Evolutionary conservation across 2,797 vertebrate species (phyloP).

Genomic region (Sebastes glaucus): DNA sequence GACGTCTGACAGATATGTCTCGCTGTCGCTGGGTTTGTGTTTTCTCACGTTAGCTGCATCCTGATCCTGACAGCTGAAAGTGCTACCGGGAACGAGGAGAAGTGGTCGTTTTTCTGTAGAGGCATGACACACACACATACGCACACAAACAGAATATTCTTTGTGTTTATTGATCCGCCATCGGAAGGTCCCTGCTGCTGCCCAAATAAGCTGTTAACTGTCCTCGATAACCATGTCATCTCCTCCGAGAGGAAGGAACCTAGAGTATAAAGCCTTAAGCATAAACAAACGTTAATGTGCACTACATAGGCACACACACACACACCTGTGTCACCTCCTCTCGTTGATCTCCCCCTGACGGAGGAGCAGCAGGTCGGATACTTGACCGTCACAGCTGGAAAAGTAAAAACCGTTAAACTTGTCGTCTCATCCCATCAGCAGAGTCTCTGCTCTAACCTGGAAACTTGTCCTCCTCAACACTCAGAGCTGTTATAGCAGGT

Average conservation of each 20-base stretch:
- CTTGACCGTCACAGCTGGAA: not conserved
- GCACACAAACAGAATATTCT: not conserved
- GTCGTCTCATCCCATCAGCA: not conserved
- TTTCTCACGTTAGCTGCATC: conserved; percentile 26
- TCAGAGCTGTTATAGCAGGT: not conserved
- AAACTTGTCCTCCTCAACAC: not conserved
- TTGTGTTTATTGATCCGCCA: conserved; percentile 27
- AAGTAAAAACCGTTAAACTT: not conserved
- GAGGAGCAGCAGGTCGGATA: not conserved
- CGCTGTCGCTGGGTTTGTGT: not conserved
- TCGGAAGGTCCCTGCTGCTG: conserved; percentile 8
- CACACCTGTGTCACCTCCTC: not conserved
- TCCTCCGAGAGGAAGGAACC: not conserved
- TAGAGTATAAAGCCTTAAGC: conserved; percentile 38
- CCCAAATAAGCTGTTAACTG: conserved; percentile 39
- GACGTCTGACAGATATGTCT: conserved; percentile 23
- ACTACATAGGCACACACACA: not conserved
- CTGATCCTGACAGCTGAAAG: conserved; percentile 30
- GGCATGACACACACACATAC: not conserved
- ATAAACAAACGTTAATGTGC: conserved; percentile 27
- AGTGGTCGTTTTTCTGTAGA: not conserved
- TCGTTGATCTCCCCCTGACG: not conserved
- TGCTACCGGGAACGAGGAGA: conserved; percentile 5
- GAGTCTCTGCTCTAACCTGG: not conserved
- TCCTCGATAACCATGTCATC: conserved; percentile 11